A percentile compares a stretch with the other conserved stretches of the same genome.
Evolutionary conservation across 1,140 invertebrate genomes (phyloP).

Genomic region (Colletes latitarsis): DNA sequence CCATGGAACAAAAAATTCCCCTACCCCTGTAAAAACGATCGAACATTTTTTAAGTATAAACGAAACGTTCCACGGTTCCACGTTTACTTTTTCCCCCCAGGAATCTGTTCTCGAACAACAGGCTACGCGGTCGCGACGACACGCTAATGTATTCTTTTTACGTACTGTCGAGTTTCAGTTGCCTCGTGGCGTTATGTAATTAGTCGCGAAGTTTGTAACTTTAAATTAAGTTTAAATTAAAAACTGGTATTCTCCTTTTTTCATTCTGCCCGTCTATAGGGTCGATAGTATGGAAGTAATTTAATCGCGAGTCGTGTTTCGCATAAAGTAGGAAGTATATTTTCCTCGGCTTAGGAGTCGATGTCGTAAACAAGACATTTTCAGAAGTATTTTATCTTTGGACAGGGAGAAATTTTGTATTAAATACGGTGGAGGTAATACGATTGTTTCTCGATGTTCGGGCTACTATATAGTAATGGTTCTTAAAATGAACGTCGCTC

Average conservation of each 20-base stretch:
- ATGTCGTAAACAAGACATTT: too few species aligned
- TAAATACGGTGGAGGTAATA: too few species aligned
- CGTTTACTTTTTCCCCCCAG: not conserved
- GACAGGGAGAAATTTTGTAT: too few species aligned
- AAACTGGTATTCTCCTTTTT: not conserved
- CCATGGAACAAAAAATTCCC: not conserved
- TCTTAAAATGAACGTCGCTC: too few species aligned
- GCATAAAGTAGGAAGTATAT: too few species aligned
- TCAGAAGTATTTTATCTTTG: too few species aligned
- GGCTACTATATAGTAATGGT: too few species aligned
- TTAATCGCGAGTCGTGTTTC: too few species aligned
- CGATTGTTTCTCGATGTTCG: too few species aligned
- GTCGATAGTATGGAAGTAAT: too few species aligned
- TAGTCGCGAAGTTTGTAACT: not conserved
- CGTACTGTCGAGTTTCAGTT: not conserved
- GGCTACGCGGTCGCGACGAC: not conserved
- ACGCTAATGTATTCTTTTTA: conserved; percentile 4
- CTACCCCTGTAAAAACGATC: conserved; percentile 2
- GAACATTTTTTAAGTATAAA: conserved; percentile 25
- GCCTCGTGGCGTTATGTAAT: not conserved
- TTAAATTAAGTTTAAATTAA: not conserved
- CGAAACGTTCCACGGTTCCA: not conserved
- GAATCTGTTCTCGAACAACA: not conserved
- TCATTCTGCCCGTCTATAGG: too few species aligned
- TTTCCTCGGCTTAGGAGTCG: too few species aligned